Evolutionary conservation across 2,797 vertebrate genomes (phyloP), one percentile per base, ranked within the genome.

Genomic region (Lagodon rhomboides): DNA sequence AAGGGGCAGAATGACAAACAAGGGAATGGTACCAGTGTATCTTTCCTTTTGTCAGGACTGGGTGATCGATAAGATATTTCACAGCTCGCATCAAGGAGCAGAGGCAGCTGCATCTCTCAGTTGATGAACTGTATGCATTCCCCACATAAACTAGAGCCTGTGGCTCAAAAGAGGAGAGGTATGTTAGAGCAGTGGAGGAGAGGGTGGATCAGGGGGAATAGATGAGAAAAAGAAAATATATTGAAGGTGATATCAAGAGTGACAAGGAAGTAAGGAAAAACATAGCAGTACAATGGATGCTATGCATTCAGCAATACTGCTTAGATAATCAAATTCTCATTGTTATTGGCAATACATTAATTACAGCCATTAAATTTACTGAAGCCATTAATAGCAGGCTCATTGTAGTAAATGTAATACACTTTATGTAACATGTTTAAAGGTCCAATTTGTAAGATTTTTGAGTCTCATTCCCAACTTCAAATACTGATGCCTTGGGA

Each of bases 1-100:
- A 34, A 10, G 2, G 15, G 44, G 50, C 23, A 60, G 34, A 44
- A 85, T 80, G 63, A 74, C 74, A 81, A 82, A 80, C 82, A 66
- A 5, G 53, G 43, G 3, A 23, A 61, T 3, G 11, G 13, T 20
- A n/a, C 9, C 17, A 15, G 3, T 27, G 23, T 18, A n/a, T 64
- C 9, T 51, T 50, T 59, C 56, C 46, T 12, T 54, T 27, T 30
- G 6, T 17, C 58, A 68, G 46, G 55, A 44, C 23, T 23, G 20
- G 47, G 43, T 68, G 13, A 66, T 11, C 30, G 38, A 65, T 44
- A 23, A 20, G 46, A 61, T 34, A 53, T 41, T 69, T 73, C 43
- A 73, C 23, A 20, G 18, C 27, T 60, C 50, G 30, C 25, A 64
- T 60, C 18, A 58, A 68, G 22, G 34, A 69, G 59, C 34, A 46